These are phyloP conservation scores for Onchidella celtica DNA, from an alignment of 2,888 invertebrate species.

Conservation along the genomic window DNA sequence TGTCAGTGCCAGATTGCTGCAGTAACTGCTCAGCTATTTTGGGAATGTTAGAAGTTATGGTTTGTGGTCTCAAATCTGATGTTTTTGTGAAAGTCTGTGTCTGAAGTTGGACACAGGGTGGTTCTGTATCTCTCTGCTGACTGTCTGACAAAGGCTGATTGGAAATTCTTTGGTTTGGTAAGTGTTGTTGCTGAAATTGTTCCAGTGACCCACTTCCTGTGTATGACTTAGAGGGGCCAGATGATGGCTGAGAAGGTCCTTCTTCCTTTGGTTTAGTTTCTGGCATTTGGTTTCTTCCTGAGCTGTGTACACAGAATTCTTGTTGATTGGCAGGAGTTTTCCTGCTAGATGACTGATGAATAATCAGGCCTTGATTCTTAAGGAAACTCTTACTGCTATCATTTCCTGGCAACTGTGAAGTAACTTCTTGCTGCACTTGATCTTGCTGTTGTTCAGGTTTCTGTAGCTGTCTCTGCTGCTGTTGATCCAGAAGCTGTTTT, in stretches of 20 bases:
- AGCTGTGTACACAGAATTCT: too few species aligned
- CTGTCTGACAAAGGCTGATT: background rate
- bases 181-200: too few species aligned
- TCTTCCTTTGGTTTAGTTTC: too few species aligned
- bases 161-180: too few species aligned
- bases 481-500: constrained; percentile 18
- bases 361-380: constrained; percentile 36
- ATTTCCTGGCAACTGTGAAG: background rate
- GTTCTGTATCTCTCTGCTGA: background rate
- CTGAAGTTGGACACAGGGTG: background rate
- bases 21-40: constrained; percentile 40
- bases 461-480: constrained; percentile 32
- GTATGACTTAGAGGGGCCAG: too few species aligned
- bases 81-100: background rate
- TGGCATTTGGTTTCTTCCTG: too few species aligned
- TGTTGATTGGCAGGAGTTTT: too few species aligned
- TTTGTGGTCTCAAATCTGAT: background rate
- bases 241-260: too few species aligned
- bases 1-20: constrained; percentile 22
- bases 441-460: constrained; percentile 5
- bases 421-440: background rate
- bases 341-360: background rate
- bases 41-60: constrained; percentile 30
- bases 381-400: background rate
- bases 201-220: too few species aligned